Evolutionary conservation across 2,797 vertebrate species (phyloP), one percentile per base, ranked within the genome.

Genomic region (Lacerta viridis): DNA sequence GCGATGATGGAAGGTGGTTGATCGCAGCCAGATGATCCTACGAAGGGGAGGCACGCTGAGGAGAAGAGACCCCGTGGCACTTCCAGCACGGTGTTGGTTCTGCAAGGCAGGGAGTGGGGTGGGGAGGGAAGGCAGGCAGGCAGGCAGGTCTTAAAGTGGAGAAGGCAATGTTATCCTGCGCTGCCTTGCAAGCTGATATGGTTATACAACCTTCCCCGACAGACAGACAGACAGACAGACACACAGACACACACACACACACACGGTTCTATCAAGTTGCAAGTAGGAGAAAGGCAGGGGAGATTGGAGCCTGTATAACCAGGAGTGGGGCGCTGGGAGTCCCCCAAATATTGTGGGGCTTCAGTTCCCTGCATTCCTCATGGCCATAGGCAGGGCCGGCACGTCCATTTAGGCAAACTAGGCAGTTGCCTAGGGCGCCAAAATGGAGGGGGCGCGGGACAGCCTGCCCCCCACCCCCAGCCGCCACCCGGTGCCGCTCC

Each of bases 1-100:
- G 41, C 36, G 55, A 33, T 46, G 87, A 83, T 68, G 80, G 84
- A 85, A 66, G 71, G 5, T 20, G 33, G 33, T 39, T 75, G 83
- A 50, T 81, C 59, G 15, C 71, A 85, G 77, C 33, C 86, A 87
- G 79, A 25, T 59, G 50, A 74, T 33, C 36, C 18, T 43, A 43
- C 36, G 29, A 33, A 41, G 20, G 29, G 41, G 39, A 29, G 41
- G 15, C 55, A 39, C 9, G 20, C 18, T 7, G 20, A 23, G 7
- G 17, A 66, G 27, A 7, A 25, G 69, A 25, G 55, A 25, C 59
- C 13, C 29, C 33, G 5, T 18, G 25, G 55, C 59, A 10, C 17
- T 74, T 29, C 6, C 39, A 39, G 11, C 18, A 9, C 2, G 3
- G 25, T 9, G 46, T n/a, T n/a, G 23, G 29, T 33, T 46, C 29